Percentiles rank a stretch among this genome's conserved stretches.
phyloP scores from a whole-genome alignment of 2,888 invertebrate genomes.

The Drosophila parthenogenetica region DNA sequence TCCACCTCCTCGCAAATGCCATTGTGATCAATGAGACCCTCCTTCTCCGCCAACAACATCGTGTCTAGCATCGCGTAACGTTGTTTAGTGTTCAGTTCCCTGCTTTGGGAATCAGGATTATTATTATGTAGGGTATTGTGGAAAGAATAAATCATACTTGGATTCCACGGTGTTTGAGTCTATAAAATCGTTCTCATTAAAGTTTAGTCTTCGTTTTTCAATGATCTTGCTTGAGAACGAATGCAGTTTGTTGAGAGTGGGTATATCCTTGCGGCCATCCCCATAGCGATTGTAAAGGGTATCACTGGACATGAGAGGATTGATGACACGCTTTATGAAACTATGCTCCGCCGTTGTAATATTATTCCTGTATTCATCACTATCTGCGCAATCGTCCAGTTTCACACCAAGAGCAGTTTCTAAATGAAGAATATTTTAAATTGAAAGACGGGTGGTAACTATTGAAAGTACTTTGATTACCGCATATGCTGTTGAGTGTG shows the following conservation, averaged over 20 bases:
- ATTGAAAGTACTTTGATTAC: conserved; percentile 31
- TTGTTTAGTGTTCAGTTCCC: conserved; percentile 51
- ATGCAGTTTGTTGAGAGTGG: conserved; percentile 61
- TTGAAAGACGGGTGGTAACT: neutral
- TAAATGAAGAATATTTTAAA: conserved; percentile 17
- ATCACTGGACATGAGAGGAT: conserved; percentile 57
- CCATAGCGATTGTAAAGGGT: conserved; percentile 52
- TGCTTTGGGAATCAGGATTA: too few relatives aligned
- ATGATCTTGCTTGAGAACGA: conserved; percentile 71
- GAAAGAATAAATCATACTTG: neutral
- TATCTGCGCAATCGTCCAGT: conserved; percentile 69
- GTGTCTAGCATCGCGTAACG: conserved; percentile 79
- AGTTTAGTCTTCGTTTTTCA: conserved; percentile 55
- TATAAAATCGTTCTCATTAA: conserved; percentile 22
- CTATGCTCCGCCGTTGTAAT: conserved; percentile 59
- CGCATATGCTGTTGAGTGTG: conserved; percentile 76
- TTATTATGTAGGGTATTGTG: too few relatives aligned
- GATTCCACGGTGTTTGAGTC: conserved; percentile 14
- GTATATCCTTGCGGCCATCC: conserved; percentile 49
- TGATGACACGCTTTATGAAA: conserved; percentile 60
- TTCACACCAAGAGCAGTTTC: conserved; percentile 76
- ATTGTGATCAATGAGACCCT: conserved; percentile 77
- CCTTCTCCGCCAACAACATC: conserved; percentile 67
- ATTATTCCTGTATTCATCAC: conserved; percentile 65
- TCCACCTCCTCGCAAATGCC: conserved; percentile 89